Evolutionary conservation across 2,888 invertebrate genomes (phyloP), one percentile per base, ranked within the genome.

Genomic region (Microctonus aethiopoides): DNA sequence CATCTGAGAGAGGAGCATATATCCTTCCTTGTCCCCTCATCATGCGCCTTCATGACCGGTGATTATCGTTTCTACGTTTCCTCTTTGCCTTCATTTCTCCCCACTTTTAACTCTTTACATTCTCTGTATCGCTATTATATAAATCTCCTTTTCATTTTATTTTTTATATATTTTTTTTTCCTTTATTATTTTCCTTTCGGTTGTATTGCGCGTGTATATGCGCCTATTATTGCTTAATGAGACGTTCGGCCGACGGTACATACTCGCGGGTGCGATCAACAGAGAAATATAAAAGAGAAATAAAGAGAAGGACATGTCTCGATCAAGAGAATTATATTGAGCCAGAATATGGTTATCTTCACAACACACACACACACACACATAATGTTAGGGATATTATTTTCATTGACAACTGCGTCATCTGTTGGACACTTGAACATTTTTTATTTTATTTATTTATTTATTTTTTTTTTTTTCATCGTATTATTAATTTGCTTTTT

Each of bases 361-460:
- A 9, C 39, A 26, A 29, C 56, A 24, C 6, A 29, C n/a, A n/a
- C n/a, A n/a, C n/a, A n/a, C 51, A 20, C 20, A 16, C 51, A 20
- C 24, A 26, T 29, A 54, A 52, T 32, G 54, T 59, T 63, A 65
- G 34, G 56, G 59, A 54, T 32, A 57, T 57, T 57, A 57, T 65
- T 65, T 36, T 34, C 75, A 73, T 78, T 78, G 77, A 79, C 73
- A 72, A 72, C 69, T 72, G 77, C 80, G 80, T 80, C 80, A 81
- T 80, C 76, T 81, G 81, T 79, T 81, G 75, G 79, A 79, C 75
- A 77, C 76, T 78, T 77, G 75, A 6, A 9, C n/a, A 75, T 73
- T 75, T 77, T 76, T 77, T 80, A 77, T 76, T 74, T 65, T 62
- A 63, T 39, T 32, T 32, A 22, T 60, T 54, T 63, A 68, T 59